A percentile compares a stretch with the other conserved stretches of the same genome.
Conservation (phyloP, 2,113 vertebrate species). For the Pontoporia blainvillei region DNA sequence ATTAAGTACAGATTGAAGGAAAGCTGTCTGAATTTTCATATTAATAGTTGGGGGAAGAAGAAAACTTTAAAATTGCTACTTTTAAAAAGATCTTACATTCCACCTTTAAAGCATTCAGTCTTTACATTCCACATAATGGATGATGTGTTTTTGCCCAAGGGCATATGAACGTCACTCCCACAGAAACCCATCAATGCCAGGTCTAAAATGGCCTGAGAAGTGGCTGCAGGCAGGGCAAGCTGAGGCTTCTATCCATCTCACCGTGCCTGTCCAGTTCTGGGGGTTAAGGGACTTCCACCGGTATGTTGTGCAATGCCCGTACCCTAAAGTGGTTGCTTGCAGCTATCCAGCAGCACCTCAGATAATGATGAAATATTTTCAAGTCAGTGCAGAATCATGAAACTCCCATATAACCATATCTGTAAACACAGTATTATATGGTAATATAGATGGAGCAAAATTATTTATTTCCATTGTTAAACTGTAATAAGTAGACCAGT, state of each 20-base stretch:
- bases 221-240: slow-evolving; percentile 22
- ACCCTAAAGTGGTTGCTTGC: not conserved
- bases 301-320: fast-evolving
- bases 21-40: slow-evolving; percentile 36
- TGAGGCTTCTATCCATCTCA: not conserved
- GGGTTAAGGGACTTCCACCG: not conserved
- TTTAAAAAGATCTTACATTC: slow-evolving; percentile 44
- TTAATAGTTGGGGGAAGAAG: slow-evolving; percentile 16
- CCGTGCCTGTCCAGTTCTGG: not conserved
- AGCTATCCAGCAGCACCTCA: not conserved
- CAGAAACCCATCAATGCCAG: slow-evolving; percentile 6
- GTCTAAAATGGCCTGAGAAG: slow-evolving; percentile 43
- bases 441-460: not conserved
- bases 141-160: slow-evolving; percentile 38
- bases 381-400: not conserved
- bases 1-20: slow-evolving; percentile 44
- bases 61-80: slow-evolving; percentile 36
- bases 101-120: not conserved
- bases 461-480: not conserved
- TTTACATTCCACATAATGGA: not conserved
- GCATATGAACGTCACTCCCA: slow-evolving; percentile 25
- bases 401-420: too few species aligned
- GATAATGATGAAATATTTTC: not conserved
- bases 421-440: not conserved
- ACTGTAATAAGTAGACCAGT: not conserved